Evolutionary conservation across 2,888 invertebrate species (phyloP).

Genomic region (Piscicola geometra): DNA sequence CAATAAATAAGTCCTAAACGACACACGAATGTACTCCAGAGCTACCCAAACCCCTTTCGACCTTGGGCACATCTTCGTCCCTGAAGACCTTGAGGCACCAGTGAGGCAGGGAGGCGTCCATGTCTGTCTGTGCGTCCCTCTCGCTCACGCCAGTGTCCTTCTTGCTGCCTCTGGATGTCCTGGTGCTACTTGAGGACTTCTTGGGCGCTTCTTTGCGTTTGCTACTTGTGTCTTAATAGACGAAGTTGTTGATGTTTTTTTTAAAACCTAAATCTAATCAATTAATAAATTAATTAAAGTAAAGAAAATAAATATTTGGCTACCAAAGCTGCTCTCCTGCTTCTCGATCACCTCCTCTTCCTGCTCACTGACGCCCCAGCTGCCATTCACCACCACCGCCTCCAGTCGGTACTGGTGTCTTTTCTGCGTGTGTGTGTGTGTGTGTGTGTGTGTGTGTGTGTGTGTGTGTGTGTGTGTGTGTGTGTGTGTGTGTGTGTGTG

Average conservation of each 20-base stretch:
- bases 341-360: neutral
- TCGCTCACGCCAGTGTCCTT: too few relatives aligned
- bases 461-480: constrained; percentile 1
- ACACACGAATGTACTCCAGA: too few relatives aligned
- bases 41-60: too few relatives aligned
- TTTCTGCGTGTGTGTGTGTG: constrained; percentile 9
- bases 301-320: neutral
- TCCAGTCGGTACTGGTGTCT: constrained; percentile 19
- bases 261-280: too few relatives aligned
- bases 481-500: constrained; percentile 9
- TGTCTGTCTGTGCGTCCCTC: too few relatives aligned
- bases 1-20: too few relatives aligned
- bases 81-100: constrained; percentile 26
- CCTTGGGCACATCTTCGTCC: constrained; percentile 10
- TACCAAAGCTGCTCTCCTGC: neutral
- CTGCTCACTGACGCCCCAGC: constrained; percentile 10
- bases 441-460: neutral
- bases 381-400: constrained; percentile 12
- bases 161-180: too few relatives aligned
- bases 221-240: neutral
- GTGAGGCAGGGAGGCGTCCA: constrained; percentile 18
- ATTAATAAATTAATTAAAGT: too few relatives aligned
- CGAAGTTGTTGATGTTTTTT: too few relatives aligned
- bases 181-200: neutral
- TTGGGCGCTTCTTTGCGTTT: neutral